phyloP scores from a whole-genome alignment of 1,140 invertebrate species.

The Drosophila pruinosa region DNA sequence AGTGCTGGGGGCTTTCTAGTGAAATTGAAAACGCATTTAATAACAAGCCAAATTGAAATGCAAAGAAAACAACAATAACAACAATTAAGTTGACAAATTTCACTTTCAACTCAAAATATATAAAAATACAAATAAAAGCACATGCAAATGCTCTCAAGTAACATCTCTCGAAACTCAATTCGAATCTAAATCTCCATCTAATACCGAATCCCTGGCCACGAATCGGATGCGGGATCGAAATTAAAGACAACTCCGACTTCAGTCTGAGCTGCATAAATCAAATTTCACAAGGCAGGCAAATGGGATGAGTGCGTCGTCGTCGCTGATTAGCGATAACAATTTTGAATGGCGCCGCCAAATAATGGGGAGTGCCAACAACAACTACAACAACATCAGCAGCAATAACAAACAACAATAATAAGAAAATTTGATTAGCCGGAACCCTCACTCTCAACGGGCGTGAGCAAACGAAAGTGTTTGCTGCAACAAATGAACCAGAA shows the following conservation, averaged over 20 bases:
- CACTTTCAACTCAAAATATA: conserved; percentile 72
- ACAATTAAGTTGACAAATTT: conserved; percentile 52
- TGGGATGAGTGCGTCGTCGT: conserved; percentile 28
- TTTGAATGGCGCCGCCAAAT: conserved; percentile 27
- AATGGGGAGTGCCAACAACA: conserved; percentile 26
- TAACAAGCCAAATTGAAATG: conserved; percentile 51
- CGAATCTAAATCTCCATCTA: background rate
- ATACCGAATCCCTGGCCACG: background rate
- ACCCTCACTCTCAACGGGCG: background rate
- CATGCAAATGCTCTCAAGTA: conserved; percentile 22
- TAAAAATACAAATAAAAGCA: too few relatives aligned
- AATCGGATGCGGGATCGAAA: background rate
- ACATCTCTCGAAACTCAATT: conserved; percentile 14
- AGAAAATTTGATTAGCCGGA: conserved; percentile 46
- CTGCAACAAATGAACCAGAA: conserved; percentile 25
- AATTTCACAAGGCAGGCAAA: conserved; percentile 37
- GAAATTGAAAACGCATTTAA: conserved; percentile 77
- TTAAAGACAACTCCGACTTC: background rate
- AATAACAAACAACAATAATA: conserved; percentile 15
- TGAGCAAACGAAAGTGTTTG: conserved; percentile 38
- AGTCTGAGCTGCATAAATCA: conserved; percentile 24
- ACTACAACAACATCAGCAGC: conserved; percentile 3
- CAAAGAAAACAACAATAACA: conserved; percentile 26
- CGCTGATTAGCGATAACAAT: conserved; percentile 49
- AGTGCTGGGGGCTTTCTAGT: conserved; percentile 61